Evolutionary conservation across 2,888 invertebrate genomes (phyloP).

Genomic region (Metacarcinus magister): DNA sequence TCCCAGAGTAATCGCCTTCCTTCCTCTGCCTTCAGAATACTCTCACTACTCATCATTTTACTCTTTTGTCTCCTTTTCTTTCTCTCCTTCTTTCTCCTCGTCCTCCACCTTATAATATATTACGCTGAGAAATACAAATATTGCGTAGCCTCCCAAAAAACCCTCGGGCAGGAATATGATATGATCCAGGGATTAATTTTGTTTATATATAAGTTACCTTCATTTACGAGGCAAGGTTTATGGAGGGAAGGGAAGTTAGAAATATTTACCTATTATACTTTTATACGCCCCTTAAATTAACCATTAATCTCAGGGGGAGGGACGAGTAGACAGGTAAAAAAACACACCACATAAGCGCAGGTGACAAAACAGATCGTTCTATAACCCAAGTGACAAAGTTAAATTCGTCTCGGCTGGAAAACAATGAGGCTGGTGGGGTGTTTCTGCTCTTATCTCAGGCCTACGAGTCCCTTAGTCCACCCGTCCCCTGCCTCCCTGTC

Average conservation of each 20-base stretch:
- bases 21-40: background rate
- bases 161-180: background rate
- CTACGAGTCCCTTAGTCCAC: background rate
- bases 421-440: slow-evolving; percentile 41
- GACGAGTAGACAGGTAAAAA: background rate
- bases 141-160: background rate
- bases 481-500: background rate
- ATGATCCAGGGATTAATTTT: slow-evolving; percentile 46
- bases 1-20: slow-evolving; percentile 14
- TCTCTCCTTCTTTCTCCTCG: background rate
- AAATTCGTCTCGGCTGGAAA: slow-evolving; percentile 45
- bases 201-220: background rate
- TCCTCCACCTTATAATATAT: background rate
- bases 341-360: background rate
- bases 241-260: background rate
- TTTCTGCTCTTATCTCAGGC: slow-evolving; percentile 44
- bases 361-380: slow-evolving; percentile 52
- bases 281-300: slow-evolving; percentile 16
- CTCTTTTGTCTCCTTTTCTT: background rate
- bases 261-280: slow-evolving; percentile 30
- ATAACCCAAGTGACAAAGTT: slow-evolving; percentile 46
- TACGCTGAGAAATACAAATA: background rate
- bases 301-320: background rate
- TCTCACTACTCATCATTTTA: background rate
- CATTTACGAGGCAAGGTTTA: slow-evolving; percentile 29